Evolutionary conservation across 2,797 vertebrate species (phyloP), one percentile per base, ranked within the genome.

Genomic region (Anabacerthia variegaticeps): DNA sequence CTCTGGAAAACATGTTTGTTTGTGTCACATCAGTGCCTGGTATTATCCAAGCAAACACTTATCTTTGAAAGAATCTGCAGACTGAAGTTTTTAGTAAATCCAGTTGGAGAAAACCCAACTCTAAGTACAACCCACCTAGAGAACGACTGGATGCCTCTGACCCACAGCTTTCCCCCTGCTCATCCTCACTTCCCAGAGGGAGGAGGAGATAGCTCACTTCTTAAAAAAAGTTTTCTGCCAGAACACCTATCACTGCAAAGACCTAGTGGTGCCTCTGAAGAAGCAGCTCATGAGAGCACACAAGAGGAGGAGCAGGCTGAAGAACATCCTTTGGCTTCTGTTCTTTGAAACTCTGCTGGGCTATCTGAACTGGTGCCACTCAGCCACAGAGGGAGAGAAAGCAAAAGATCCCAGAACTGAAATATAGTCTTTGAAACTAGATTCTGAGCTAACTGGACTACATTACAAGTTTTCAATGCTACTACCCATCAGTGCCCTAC

Each of bases 161-260:
- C 19, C 4, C 30, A 3, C 0, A 1, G 15, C 30, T 52, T 61
- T 18, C 17, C 32, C 39, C 21, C 28, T 32, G 39, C 28, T n/a
- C 17, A 63, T 16, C 6, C 19, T 36, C 21, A 48, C 15, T 48
- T 83, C 19, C 52, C 34, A 65, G 36, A 67, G 32, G 24, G 6
- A 49, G 75, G 11, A 59, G 19, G 7, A 82, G 32, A 52, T 2
- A 30, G 34, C 48, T 54, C 52, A 32, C 18, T 54, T 32, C 52
- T 32, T 54, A 28, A 52, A 20, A 32, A 54, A 54, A 54, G 52
- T 54, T 20, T 32, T 54, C 52, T 54, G 52, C 18, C 30, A 54
- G 51, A 32, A 54, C 30, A 32, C 11, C 52, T 54, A 32, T 54
- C 19, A 32, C 32, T 67, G 22, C 34, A 18, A 65, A 82, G 37